Evolutionary conservation across 1,140 invertebrate genomes (phyloP), one percentile per base, ranked within the genome.

Genomic region (Cepaea nemoralis): DNA sequence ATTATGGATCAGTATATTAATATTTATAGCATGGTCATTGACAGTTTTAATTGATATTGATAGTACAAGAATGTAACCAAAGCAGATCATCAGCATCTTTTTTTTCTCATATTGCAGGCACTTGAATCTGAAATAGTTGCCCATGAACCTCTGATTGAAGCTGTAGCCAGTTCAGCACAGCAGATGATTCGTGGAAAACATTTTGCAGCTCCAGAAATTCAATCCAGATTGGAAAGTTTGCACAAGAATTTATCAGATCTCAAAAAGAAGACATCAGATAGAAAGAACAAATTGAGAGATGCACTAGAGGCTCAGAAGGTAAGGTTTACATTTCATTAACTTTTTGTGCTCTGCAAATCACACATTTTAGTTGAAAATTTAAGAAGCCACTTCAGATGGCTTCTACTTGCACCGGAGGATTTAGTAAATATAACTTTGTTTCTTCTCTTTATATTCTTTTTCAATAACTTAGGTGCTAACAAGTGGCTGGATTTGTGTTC

Each of bases 201-300:
- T 90, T 99, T 98, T 92, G 97, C 97, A 14, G 94, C 95, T 45
- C 96, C 96, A 31, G 97, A 99, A 84, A 98, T 99, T 59, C 94
- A 94, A 69, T 94, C 94, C 74, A 92, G 96, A n/a, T 92, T 98
- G 55, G 94, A 94, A 27, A 94, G 94, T 16, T 93, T 99, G 66
- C 94, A 95, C 84, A 94, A 96, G 80, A 96, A 98, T 87, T 98
- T 97, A 96, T 94, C 94, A 77, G 94, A 95, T 42, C 91, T 99
- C 1, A 90, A 93, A 86, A 91, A 92, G 77, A 91, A 91, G 82
- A 92, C 93, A 45, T 91, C 93, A 73, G 94, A 97, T 93, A 94
- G 99, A 27, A 98, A 98, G 89, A 95, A 96, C 93, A 98, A 99
- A 89, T 92, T 99, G 59, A 97, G 99, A 87, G 98, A 99, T 92